Evolutionary conservation across 2,888 invertebrate genomes (phyloP), one percentile per base, ranked within the genome.

Genomic region (Eupithecia vulgata): DNA sequence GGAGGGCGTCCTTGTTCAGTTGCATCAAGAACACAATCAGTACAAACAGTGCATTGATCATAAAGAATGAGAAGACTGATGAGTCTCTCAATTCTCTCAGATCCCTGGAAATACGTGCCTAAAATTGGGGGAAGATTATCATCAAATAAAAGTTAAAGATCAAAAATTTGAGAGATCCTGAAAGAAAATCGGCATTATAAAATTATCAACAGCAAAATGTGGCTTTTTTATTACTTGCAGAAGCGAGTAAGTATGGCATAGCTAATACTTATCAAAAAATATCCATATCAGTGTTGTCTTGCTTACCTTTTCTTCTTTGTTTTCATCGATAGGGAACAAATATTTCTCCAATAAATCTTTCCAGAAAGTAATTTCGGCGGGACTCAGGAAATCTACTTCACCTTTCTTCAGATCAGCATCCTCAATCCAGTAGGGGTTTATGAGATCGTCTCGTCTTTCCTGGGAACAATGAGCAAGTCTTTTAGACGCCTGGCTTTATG

Each of bases 1-100:
- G 98, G 85, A 99, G 96, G 90, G 97, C 97, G 94, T 99, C 99
- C 96, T 99, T 99, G 96, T 99, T 99, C 94, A 99, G 96, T 95
- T 99, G 99, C 90, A 99, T 97, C 92, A 99, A 97, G 95, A 99
- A 98, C 84, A 99, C 99, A 95, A 99, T 98, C 91, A 99, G 96
- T 87, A 99, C 99, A 96, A 99, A 99, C 86, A 99, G 96, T 83
- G 99, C 98, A 95, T 99, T 99, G 93, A 98, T 94, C 99, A 99
- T 99, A 95, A 99, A 98, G 96, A 99, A 99, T 84, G 97, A 98
- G 95, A 99, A 99, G 79, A 98, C 98, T 81, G 98, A 98, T 86
- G 98, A 97, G 95, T 99, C 98, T 89, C 99, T 96, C 86, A 99
- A 95, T 91, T 98, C 99, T 95, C 98, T 97, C 90, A 99, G 95